These are phyloP conservation scores for Caenorhabditis tropicalis DNA, from an alignment of 1,140 invertebrate genomes.

Conservation along the genomic window DNA sequence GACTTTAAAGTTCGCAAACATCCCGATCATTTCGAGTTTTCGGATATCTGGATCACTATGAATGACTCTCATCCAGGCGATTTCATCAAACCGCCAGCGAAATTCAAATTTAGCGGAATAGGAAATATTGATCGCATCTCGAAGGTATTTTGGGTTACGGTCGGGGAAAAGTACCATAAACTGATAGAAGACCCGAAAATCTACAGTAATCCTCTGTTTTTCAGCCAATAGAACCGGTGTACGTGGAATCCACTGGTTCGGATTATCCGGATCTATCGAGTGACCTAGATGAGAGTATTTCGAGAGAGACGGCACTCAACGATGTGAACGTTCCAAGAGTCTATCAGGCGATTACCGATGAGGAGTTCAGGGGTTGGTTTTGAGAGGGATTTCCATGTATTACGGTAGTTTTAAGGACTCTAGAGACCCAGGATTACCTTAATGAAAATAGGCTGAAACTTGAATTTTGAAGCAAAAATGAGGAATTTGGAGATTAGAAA, in stretches of 20 bases:
- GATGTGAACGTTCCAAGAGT: not conserved
- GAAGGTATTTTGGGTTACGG: not conserved
- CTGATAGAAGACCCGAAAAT: no score
- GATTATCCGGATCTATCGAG: not conserved
- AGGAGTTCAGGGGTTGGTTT: not conserved
- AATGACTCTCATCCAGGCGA: slow-evolving; percentile 10
- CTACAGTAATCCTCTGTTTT: no score
- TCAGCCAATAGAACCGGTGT: not conserved
- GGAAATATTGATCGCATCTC: not conserved
- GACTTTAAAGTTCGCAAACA: not conserved
- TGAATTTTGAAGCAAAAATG: no score
- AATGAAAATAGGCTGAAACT: no score
- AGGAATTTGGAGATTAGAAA: no score
- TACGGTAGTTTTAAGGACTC: not conserved
- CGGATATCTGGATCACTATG: not conserved
- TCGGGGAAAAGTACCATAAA: no score
- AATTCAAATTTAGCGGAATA: not conserved
- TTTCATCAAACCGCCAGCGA: not conserved
- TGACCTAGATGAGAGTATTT: not conserved
- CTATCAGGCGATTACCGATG: not conserved
- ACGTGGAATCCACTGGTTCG: not conserved
- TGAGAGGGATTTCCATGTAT: no score
- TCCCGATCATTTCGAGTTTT: not conserved
- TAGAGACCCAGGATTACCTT: no score
- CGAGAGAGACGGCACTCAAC: not conserved